Conservation (phyloP, 2,113 vertebrate species). For the Atherinomorus stipes region DNA sequence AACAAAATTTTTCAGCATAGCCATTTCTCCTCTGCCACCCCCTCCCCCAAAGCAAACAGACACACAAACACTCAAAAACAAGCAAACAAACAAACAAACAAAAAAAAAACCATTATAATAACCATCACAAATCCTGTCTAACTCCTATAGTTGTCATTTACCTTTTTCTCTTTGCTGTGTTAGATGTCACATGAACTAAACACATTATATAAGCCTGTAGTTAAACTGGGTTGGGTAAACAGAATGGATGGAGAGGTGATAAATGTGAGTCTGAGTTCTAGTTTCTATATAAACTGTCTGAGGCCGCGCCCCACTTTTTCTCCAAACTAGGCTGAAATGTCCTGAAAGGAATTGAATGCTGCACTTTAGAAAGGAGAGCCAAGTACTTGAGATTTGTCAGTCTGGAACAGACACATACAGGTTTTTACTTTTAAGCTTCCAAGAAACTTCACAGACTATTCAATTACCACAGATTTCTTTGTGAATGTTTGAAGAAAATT, state of each 20-base stretch:
- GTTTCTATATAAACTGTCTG: conserved; percentile 58
- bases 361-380: conserved; percentile 13
- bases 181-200: background rate
- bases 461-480: background rate
- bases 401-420: conserved; percentile 1
- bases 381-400: background rate
- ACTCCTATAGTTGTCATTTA: too few species aligned
- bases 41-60: too few species aligned
- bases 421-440: background rate
- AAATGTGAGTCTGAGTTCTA: conserved; percentile 59
- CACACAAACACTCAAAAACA: too few species aligned
- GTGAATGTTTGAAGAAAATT: too few species aligned
- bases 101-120: too few species aligned
- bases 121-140: too few species aligned
- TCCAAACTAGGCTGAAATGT: conserved; percentile 61
- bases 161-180: background rate
- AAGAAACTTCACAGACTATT: background rate
- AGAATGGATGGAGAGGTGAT: conserved; percentile 9
- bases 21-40: too few species aligned
- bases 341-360: conserved; percentile 38
- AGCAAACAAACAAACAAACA: too few species aligned
- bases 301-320: conserved; percentile 63
- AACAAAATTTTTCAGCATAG: too few species aligned
- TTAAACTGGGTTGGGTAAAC: background rate
- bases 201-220: background rate